A percentile compares a stretch with the other conserved stretches of the same genome.
These are phyloP conservation scores for Ornithorhynchus anatinus DNA, from an alignment of 2,113 vertebrate genomes.

Conservation along the genomic window DNA sequence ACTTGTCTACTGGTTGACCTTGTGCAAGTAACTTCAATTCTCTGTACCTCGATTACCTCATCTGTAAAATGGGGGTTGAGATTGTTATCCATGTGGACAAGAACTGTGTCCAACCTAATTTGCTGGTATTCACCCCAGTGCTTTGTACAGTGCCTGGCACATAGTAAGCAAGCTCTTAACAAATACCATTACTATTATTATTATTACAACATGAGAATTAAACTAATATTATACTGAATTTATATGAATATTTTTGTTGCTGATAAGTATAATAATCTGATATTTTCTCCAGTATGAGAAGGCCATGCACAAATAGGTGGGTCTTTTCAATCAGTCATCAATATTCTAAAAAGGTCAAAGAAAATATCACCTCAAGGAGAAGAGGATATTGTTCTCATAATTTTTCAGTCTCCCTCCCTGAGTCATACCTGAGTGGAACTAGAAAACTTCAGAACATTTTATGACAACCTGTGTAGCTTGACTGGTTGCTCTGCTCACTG, in stretches of 20 bases:
- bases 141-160: too few relatives aligned
- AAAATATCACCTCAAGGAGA: slow-evolving; percentile 32
- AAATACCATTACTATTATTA: not conserved
- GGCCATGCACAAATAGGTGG: slow-evolving; percentile 1
- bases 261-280: not conserved
- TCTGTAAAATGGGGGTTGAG: too few relatives aligned
- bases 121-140: too few relatives aligned
- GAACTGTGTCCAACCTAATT: too few relatives aligned
- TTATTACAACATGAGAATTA: not conserved
- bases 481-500: slow-evolving; percentile 43
- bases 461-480: slow-evolving; percentile 57
- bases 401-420: slow-evolving; percentile 20
- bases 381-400: slow-evolving; percentile 31
- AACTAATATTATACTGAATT: not conserved
- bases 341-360: slow-evolving; percentile 39
- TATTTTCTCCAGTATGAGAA: slow-evolving; percentile 19
- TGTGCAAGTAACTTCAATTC: too few relatives aligned
- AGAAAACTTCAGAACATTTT: slow-evolving; percentile 39
- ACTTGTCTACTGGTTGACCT: too few relatives aligned
- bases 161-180: not conserved
- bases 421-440: slow-evolving; percentile 28
- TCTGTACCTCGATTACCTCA: too few relatives aligned
- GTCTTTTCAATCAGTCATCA: slow-evolving; percentile 20
- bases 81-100: too few relatives aligned
- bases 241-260: not conserved